Base-by-base conservation (phyloP, 1,140 invertebrate species). In the Nebria ingens region DNA sequence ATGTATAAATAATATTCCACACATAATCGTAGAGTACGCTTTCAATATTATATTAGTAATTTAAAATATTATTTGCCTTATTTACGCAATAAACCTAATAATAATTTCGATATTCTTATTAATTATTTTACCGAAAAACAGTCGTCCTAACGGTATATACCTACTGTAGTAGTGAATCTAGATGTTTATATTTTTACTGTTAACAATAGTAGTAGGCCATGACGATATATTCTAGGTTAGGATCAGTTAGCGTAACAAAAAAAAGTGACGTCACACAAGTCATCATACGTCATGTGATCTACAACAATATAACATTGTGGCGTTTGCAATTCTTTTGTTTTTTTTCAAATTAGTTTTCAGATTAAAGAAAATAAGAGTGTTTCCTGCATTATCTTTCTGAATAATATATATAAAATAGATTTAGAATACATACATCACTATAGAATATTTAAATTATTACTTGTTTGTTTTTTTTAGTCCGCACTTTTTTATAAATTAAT, bases 171-270 rank as follows among this genome's bases (percentile, higher is more conserved):
- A n/a, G n/a, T n/a, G n/a, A n/a, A n/a, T n/a, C n/a, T n/a, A n/a
- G 17, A 45, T 17, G 40, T 45, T 12, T 17, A 45, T 45, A 29
- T 45, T 45, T 45, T 45, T 45, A 45, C 40, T 9, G 40, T 45
- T 45, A 45, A 45, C 40, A 45, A 45, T 45, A 17, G 40, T 45
- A 45, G 40, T 45, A 45, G 40, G 40, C 40, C 40, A 45, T 45
- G 40, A 45, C 40, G n/a, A n/a, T 6, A 45, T 45, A 45, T 45
- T 45, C 40, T 45, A 45, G 40, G 40, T 45, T 45, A 45, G 15
- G 17, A 45, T 45, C 15, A 45, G 40, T 45, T 4, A 45, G 40
- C 40, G 40, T 45, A 45, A 45, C 40, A 12, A 4, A 11, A 9
- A 29, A 12, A 17, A 45, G 15, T 45, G 17, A 45, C 15, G 17